Base-by-base conservation (phyloP, 2,888 invertebrate species). In the Catocala sponsa region DNA sequence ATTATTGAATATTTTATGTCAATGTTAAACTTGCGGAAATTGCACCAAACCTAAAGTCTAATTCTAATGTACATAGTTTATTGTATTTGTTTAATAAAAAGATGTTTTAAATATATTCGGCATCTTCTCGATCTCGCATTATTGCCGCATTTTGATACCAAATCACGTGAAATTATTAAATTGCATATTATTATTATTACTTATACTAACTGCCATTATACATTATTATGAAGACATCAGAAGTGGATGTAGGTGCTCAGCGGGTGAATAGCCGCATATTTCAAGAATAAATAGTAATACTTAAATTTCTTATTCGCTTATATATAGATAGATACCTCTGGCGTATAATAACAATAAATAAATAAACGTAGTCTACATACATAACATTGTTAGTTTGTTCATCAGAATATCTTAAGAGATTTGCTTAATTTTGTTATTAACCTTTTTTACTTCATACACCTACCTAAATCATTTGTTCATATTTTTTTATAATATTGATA, bases 21-120 rank as follows among this genome's bases (percentile, higher is more conserved):
- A 25, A 25, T 25, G 25, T 25, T 25, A 25, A 25, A 38, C 55
- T 61, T 49, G 15, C 49, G 35, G 63, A 58, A 62, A 58, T 58
- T 43, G 53, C 48, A n/a, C 42, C 44, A 62, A 64, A 12, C 41
- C 33, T 12, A 44, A 47, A 6, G 11, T 54, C 10, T 51, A 49
- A 42, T 68, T 64, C 5, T 48, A 65, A 56, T 74, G 71, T 68
- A 76, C 41, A 74, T 74, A 74, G 55, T 65, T 55, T 66, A 65
- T 63, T 63, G 15, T 62, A 72, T 63, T 62, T 61, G 44, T 70
- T 73, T 57, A 51, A 51, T 65, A 25, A 53, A 48, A 59, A 53
- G 42, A 49, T 54, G 55, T 13, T 59, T 58, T 52, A 42, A 44
- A 54, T 58, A 51, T 48, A 51, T 51, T 41, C 15, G 6, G 12